Conservation (phyloP, 2,797 vertebrate genomes). For the Chelon labrosus region DNA sequence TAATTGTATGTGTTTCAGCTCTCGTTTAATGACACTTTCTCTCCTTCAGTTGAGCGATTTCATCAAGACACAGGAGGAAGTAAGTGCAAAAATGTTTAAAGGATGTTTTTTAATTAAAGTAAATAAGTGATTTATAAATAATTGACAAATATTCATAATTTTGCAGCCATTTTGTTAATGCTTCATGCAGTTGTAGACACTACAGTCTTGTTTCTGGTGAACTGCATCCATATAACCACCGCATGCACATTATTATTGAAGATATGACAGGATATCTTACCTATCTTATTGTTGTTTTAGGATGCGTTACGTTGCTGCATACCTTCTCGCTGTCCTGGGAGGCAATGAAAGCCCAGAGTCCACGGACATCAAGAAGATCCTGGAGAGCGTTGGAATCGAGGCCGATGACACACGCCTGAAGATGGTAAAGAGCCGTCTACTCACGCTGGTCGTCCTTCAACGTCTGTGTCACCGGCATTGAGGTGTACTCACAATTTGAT, state of each 20-base stretch:
- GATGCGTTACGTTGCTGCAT: constrained; percentile 98
- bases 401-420: constrained; percentile 89
- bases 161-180: too few relatives aligned
- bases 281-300: constrained; percentile 63
- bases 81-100: too few relatives aligned
- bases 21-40: background rate
- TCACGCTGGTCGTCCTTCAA: too few relatives aligned
- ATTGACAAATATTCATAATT: too few relatives aligned
- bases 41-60: constrained; percentile 92
- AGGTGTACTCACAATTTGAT: background rate
- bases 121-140: too few relatives aligned
- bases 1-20: background rate
- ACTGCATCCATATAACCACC: too few relatives aligned
- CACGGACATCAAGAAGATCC: constrained; percentile 95
- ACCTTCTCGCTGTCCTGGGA: constrained; percentile 91
- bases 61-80: constrained; percentile 88
- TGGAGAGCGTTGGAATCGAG: constrained; percentile 98
- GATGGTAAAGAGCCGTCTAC: constrained; percentile 84
- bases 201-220: too few relatives aligned
- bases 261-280: too few relatives aligned
- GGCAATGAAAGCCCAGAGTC: constrained; percentile 89
- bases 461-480: background rate
- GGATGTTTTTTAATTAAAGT: too few relatives aligned
- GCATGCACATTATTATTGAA: too few relatives aligned
- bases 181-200: too few relatives aligned